Evolutionary conservation across 2,888 invertebrate species (phyloP), one percentile per base, ranked within the genome.

Genomic region (Chloroclystis v-ata): DNA sequence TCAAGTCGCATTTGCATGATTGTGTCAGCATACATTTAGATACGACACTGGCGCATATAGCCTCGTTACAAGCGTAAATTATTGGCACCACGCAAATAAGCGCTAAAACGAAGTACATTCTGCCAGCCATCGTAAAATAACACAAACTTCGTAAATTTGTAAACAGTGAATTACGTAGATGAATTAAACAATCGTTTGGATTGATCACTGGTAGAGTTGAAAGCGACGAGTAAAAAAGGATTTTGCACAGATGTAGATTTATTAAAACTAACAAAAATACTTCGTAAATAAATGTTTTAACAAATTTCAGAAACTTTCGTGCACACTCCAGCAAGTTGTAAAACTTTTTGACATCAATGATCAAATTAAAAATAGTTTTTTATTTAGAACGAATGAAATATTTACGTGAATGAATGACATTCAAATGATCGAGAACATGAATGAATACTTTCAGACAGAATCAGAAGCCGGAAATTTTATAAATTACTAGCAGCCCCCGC

Each of bases 11-110:
- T 78, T 97, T 97, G 86, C 98, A 98, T 40, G 97, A 95, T 76
- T 97, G 96, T 9, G 97, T 97, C 55, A 98, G 88, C 92, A 98
- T 94, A 79, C 98, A 98, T 83, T 98, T 98, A 70, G 97, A 97
- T 39, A 98, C 98, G 43, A 97, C 94, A 69, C 97, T 96, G 13
- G 96, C 98, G 85, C 98, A 98, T 45, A 97, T 93, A 20, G 96
- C 95, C 85, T 98, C 97, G 76, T 98, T 97, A 78, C 98, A 98
- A 14, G 86, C 84, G 57, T 82, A 83, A 28, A 78, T 68, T 61
- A 87, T 75, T 1, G 84, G 82, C 48, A 82, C 70, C 40, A 78
- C 62, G 60, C 79, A 75, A 49, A 84, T 47, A 45, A 87, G 46
- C 29, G 77, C 75, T 43, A 79, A 57, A 44, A 77, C 52, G 26